These are phyloP conservation scores for Coenonympha glycerion DNA, from an alignment of 2,888 invertebrate species.

Conservation along the genomic window DNA sequence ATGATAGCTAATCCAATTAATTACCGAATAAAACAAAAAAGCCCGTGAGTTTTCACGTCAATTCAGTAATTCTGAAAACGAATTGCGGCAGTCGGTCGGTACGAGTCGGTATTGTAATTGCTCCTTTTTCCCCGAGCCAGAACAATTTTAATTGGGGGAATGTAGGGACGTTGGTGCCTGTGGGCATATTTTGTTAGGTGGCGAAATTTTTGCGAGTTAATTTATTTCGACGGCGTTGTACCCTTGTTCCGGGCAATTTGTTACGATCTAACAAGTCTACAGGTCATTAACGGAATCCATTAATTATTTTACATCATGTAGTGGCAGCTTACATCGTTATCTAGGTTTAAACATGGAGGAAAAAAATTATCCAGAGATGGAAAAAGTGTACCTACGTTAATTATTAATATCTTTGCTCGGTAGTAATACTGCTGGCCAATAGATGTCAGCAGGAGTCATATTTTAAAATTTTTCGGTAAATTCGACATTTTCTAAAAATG, in stretches of 20 bases:
- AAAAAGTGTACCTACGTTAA: too few species aligned
- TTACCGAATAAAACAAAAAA: too few species aligned
- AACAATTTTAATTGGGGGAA: conserved; percentile 41
- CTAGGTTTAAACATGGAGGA: too few species aligned
- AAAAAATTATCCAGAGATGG: too few species aligned
- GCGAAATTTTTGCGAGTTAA: conserved; percentile 23
- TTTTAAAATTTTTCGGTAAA: too few species aligned
- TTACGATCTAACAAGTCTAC: background rate
- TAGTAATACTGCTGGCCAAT: too few species aligned
- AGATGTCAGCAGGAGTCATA: too few species aligned
- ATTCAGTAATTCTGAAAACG: conserved; percentile 17
- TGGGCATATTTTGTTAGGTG: conserved; percentile 10
- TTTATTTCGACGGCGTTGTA: conserved; percentile 7
- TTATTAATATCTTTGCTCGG: too few species aligned
- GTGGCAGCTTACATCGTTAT: too few species aligned
- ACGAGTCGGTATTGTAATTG: conserved; percentile 32
- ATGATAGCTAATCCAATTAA: too few species aligned
- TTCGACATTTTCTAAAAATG: too few species aligned
- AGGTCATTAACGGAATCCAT: background rate
- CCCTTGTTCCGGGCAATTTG: conserved; percentile 9
- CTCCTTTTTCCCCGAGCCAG: conserved; percentile 33
- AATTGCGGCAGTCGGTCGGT: conserved; percentile 9
- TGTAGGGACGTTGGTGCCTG: conserved; percentile 16
- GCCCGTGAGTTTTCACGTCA: conserved; percentile 6
- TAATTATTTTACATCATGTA: background rate